phyloP scores from a whole-genome alignment of 1,140 invertebrate genomes.

The Zaprionus inermis region DNA sequence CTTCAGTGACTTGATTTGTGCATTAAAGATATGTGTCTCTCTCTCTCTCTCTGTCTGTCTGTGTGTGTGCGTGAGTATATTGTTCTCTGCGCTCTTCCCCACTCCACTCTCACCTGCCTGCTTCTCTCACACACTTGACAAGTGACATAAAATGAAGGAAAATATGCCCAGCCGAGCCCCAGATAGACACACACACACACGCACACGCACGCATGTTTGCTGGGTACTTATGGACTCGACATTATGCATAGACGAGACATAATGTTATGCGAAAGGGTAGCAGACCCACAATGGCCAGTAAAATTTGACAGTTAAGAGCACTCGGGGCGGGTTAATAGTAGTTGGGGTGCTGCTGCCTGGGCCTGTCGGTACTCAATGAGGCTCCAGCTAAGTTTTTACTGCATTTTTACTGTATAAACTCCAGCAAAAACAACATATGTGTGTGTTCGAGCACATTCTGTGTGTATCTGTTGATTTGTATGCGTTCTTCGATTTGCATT shows the following conservation, averaged over 20 bases:
- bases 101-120: constrained; percentile 3
- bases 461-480: constrained; percentile 1
- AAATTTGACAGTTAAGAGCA: constrained; percentile 69
- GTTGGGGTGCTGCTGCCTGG: constrained; percentile 18
- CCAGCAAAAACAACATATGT: constrained; percentile 7
- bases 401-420: constrained; percentile 59
- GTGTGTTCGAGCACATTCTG: not conserved
- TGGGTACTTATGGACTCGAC: constrained; percentile 55
- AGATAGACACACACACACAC: not conserved
- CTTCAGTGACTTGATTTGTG: constrained; percentile 78
- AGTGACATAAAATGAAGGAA: constrained; percentile 66
- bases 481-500: constrained; percentile 1
- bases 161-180: constrained; percentile 47
- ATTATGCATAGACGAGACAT: constrained; percentile 48
- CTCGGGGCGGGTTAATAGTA: constrained; percentile 48
- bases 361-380: constrained; percentile 44
- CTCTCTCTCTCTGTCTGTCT: not conserved
- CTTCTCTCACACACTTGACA: constrained; percentile 6
- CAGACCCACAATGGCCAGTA: constrained; percentile 66
- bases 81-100: constrained; percentile 4
- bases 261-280: constrained; percentile 70
- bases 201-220: constrained; percentile 19
- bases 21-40: constrained; percentile 67
- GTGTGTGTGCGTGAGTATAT: constrained; percentile 37
- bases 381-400: constrained; percentile 54